Evolutionary conservation across 2,888 invertebrate genomes (phyloP).

Genomic region (Carabus problematicus): DNA sequence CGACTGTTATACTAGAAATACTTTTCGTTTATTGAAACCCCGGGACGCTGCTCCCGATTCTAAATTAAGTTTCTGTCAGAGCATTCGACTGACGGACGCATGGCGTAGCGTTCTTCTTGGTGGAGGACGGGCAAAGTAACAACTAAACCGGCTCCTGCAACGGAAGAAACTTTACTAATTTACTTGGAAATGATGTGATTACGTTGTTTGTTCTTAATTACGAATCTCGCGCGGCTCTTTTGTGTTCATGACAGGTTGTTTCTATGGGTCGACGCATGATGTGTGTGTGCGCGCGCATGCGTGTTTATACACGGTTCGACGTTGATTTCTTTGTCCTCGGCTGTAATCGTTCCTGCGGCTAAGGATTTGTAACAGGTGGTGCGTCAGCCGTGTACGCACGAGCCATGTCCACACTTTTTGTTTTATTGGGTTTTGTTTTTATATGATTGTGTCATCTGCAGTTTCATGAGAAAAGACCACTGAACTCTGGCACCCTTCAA

Average conservation of each 20-base stretch:
- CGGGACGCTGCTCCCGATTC: too few relatives aligned
- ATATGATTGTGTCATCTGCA: conserved; percentile 13
- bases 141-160: not conserved
- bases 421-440: conserved; percentile 24
- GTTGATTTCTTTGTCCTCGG: conserved; percentile 6
- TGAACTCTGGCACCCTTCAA: not conserved
- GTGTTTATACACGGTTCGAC: not conserved
- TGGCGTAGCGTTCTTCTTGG: not conserved
- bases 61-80: too few relatives aligned
- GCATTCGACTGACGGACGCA: not conserved
- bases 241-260: conserved; percentile 6
- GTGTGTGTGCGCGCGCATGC: conserved; percentile 10
- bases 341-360: not conserved
- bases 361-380: not conserved
- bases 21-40: too few relatives aligned
- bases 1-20: too few relatives aligned
- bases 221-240: conserved; percentile 15
- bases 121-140: not conserved
- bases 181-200: conserved; percentile 40
- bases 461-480: conserved; percentile 20
- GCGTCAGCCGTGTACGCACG: not conserved
- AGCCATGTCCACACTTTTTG: too few relatives aligned
- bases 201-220: conserved; percentile 39
- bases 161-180: conserved; percentile 39
- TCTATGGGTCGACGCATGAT: not conserved